Conservation (phyloP, 2,888 invertebrate species). For the Cryptophagus acutangulus region DNA sequence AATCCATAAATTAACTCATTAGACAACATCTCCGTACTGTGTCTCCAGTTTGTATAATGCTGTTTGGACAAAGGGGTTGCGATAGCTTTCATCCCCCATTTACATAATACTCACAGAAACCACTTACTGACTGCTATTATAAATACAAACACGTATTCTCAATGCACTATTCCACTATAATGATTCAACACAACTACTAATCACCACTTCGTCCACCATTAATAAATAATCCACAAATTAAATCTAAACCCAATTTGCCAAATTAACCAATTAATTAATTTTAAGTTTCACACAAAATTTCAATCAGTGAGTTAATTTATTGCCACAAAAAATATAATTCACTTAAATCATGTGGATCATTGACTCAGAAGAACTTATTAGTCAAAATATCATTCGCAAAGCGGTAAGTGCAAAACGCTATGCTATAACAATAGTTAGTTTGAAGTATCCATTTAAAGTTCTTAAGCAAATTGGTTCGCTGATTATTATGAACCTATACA, state of each 20-base stretch:
- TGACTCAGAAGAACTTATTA: no score
- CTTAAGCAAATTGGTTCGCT: no score
- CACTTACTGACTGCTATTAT: conserved; percentile 41
- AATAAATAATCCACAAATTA: background rate
- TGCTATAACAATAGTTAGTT: no score
- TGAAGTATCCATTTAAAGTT: no score
- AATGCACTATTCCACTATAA: conserved; percentile 30
- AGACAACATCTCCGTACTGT: conserved; percentile 38
- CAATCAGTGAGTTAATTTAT: no score
- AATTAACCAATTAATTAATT: no score
- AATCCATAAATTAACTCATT: conserved; percentile 49
- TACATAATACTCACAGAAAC: conserved; percentile 43
- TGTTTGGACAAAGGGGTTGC: conserved; percentile 46
- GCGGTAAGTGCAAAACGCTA: no score
- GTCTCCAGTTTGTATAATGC: conserved; percentile 40
- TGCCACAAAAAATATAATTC: no score
- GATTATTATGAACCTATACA: no score
- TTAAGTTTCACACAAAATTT: no score
- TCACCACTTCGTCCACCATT: conserved; percentile 25
- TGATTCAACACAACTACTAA: conserved; percentile 32
- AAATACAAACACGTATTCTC: conserved; percentile 39
- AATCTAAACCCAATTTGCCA: background rate
- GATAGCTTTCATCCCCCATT: conserved; percentile 42
- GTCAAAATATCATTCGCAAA: no score
- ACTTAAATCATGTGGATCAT: no score